Conservation (phyloP, 2,797 vertebrate genomes). For the Synaphobranchus kaupii region DNA sequence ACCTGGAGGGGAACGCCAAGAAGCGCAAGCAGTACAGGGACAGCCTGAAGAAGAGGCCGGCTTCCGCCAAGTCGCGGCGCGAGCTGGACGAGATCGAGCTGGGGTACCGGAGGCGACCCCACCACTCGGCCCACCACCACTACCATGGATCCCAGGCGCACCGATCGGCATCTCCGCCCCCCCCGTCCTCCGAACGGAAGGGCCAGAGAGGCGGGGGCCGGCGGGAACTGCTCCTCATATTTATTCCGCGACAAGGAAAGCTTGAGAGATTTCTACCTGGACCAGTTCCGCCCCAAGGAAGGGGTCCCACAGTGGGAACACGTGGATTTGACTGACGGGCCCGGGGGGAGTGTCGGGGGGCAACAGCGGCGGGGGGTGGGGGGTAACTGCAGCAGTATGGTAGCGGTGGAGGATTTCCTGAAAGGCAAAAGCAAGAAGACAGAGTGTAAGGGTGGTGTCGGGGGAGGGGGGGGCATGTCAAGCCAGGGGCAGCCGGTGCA, state of each 20-base stretch:
- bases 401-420: conserved; percentile 79
- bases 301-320: conserved; percentile 95
- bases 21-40: conserved; percentile 86
- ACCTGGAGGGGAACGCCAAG: conserved; percentile 86
- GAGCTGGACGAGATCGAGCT: conserved; percentile 96
- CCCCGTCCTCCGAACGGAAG: conserved; percentile 77
- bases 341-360: conserved; percentile 71
- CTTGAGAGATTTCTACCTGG: conserved; percentile 93
- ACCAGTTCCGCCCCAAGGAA: conserved; percentile 95
- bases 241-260: conserved; percentile 95
- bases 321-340: conserved; percentile 78
- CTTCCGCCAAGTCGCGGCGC: conserved; percentile 90
- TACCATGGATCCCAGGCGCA: conserved; percentile 74
- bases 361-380: conserved; percentile 68
- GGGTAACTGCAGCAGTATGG: conserved; percentile 86
- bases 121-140: conserved; percentile 81
- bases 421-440: conserved; percentile 79
- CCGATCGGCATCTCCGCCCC: conserved; percentile 76
- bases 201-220: conserved; percentile 55
- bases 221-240: conserved; percentile 74
- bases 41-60: conserved; percentile 86
- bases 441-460: conserved; percentile 81
- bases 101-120: conserved; percentile 85
- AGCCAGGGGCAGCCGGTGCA: conserved; percentile 73
- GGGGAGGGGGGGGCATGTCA: conserved; percentile 54